phyloP scores from a whole-genome alignment of 2,888 invertebrate genomes.

The Phaedon cochleariae region DNA sequence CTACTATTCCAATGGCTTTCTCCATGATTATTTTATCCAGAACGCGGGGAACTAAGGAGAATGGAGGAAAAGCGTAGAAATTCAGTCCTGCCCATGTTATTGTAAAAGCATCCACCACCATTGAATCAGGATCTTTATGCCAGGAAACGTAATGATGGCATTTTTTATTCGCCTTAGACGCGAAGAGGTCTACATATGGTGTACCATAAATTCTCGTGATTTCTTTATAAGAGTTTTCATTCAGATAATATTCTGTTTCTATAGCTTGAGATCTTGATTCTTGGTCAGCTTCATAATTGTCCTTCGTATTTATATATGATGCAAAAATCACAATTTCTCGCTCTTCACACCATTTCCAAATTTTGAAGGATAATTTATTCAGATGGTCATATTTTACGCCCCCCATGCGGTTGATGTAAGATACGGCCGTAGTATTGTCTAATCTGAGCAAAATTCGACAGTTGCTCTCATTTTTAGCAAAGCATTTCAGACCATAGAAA shows the following conservation, averaged over 20 bases:
- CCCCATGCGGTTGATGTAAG: background rate
- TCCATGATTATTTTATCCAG: background rate
- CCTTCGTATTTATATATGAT: background rate
- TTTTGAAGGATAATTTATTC: background rate
- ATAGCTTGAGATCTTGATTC: background rate
- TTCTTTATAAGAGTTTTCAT: too few species aligned
- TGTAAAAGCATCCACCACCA: background rate
- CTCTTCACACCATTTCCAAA: conserved; percentile 9
- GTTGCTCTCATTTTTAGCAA: background rate
- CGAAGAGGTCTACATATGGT: background rate
- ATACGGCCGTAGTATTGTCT: conserved; percentile 1
- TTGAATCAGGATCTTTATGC: background rate
- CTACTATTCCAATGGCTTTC: background rate
- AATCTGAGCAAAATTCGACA: background rate
- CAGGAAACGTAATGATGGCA: background rate
- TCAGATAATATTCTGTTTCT: background rate
- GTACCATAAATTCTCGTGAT: background rate
- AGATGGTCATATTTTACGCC: background rate
- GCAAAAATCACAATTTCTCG: background rate
- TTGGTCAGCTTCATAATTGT: background rate
- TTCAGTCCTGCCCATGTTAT: background rate
- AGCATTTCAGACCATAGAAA: conserved; percentile 1
- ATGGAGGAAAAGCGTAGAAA: background rate
- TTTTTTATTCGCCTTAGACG: background rate
- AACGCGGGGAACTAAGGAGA: background rate